Conservation (phyloP, 2,113 vertebrate species). For the Crotalus tigris region DNA sequence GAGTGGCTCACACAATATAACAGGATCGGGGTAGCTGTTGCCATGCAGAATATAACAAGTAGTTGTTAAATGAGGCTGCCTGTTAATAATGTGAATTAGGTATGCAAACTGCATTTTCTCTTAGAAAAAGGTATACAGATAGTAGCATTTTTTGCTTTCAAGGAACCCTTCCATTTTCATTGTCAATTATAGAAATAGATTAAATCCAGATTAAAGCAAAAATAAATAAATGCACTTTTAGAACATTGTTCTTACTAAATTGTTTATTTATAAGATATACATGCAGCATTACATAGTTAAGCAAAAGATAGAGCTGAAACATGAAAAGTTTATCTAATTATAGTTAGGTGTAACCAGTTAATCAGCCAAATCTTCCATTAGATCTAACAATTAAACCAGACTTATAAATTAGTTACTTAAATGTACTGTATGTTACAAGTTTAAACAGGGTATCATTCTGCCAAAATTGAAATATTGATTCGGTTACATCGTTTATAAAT, state of each 20-base stretch:
- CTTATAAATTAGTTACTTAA: not conserved
- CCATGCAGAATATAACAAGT: not conserved
- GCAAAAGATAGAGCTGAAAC: not conserved
- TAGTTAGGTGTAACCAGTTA: not conserved
- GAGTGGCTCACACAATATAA: no score
- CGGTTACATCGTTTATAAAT: no score
- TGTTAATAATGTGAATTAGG: not conserved
- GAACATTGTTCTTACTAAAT: not conserved
- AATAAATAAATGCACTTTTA: not conserved
- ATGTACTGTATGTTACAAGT: not conserved
- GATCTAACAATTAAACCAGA: not conserved
- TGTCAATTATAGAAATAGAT: not conserved
- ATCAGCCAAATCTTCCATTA: not conserved
- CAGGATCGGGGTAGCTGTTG: no score
- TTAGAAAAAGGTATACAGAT: not conserved
- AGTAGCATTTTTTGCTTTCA: not conserved
- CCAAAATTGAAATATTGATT: no score
- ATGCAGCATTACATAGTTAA: not conserved
- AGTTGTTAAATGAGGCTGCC: no score
- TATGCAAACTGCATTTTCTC: not conserved
- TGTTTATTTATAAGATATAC: not conserved
- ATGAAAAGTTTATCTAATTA: not conserved
- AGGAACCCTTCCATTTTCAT: not conserved
- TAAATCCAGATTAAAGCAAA: not conserved
- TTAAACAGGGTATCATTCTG: not conserved